Percentiles rank a stretch among this genome's conserved stretches.
phyloP scores from a whole-genome alignment of 2,888 invertebrate species.

The Cheilosia vulpina region DNA sequence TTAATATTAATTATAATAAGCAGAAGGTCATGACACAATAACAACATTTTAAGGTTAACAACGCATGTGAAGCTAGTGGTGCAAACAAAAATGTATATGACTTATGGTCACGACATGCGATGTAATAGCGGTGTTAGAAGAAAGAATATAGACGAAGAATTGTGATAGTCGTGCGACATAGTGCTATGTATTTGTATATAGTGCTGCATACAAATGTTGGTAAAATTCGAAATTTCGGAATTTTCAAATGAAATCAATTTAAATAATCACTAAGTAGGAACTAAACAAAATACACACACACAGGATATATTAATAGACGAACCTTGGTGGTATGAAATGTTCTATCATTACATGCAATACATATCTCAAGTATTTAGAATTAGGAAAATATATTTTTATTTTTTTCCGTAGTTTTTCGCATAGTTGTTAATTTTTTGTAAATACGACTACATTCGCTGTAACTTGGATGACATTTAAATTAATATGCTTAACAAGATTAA shows the following conservation, averaged over 20 bases:
- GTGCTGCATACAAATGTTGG: constrained; percentile 17
- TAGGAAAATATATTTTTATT: background rate
- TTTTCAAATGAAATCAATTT: background rate
- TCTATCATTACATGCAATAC: constrained; percentile 5
- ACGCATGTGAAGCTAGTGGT: constrained; percentile 15
- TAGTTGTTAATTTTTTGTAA: background rate
- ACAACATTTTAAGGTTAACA: constrained; percentile 24
- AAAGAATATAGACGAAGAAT: constrained; percentile 43
- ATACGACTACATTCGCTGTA: background rate
- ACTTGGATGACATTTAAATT: background rate
- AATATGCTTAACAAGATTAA: background rate
- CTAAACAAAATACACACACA: background rate
- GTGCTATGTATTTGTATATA: background rate
- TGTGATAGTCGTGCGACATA: constrained; percentile 62
- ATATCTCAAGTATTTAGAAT: constrained; percentile 15
- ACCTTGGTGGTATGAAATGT: constrained; percentile 2
- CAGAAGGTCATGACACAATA: constrained; percentile 50
- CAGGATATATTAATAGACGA: background rate
- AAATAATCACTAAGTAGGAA: background rate
- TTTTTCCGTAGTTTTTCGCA: background rate
- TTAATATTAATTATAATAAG: constrained; percentile 19
- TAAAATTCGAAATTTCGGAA: background rate
- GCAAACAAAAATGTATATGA: constrained; percentile 2
- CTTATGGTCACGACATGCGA: constrained; percentile 48
- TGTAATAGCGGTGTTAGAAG: constrained; percentile 17